These are phyloP conservation scores for Larimichthys polyactis DNA, from an alignment of 2,113 vertebrate genomes.

Conservation along the genomic window DNA sequence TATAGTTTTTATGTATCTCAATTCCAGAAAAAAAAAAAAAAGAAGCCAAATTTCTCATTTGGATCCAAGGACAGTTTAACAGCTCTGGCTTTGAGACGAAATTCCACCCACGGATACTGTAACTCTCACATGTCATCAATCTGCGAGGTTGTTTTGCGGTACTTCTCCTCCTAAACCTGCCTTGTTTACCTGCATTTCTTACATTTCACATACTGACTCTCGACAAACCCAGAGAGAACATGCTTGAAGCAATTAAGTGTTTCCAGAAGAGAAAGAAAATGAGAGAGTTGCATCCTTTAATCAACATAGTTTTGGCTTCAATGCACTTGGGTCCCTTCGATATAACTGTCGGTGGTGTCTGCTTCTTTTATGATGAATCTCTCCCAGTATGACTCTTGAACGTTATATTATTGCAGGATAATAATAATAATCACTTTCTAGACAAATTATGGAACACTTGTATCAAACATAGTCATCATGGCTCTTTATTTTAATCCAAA, in stretches of 20 bases:
- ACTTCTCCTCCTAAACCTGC: not conserved
- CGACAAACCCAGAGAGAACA: constrained; percentile 8
- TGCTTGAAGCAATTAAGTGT: constrained; percentile 23
- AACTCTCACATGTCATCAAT: constrained; percentile 26
- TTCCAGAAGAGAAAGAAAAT: constrained; percentile 45
- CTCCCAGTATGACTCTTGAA: constrained; percentile 15
- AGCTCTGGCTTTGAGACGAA: constrained; percentile 26
- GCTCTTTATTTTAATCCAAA: not conserved
- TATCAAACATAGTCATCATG: not conserved
- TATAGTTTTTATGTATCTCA: constrained; percentile 50
- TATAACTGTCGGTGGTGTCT: constrained; percentile 24
- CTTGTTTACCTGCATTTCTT: constrained; percentile 19
- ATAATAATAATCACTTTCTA: not conserved
- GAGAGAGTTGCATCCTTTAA: constrained; percentile 49
- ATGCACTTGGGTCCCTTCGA: not conserved
- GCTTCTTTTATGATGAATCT: constrained; percentile 26
- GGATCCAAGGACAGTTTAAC: constrained; percentile 48
- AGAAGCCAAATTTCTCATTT: constrained; percentile 27
- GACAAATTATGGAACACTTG: not conserved
- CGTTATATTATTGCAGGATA: not conserved
- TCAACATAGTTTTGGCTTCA: constrained; percentile 44
- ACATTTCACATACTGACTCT: constrained; percentile 8
- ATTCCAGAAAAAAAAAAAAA: constrained; percentile 22
- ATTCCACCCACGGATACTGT: constrained; percentile 23
- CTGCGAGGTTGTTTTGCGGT: constrained; percentile 26